Evolutionary conservation across 2,888 invertebrate genomes (phyloP).

Genomic region (Corbicula japonica): DNA sequence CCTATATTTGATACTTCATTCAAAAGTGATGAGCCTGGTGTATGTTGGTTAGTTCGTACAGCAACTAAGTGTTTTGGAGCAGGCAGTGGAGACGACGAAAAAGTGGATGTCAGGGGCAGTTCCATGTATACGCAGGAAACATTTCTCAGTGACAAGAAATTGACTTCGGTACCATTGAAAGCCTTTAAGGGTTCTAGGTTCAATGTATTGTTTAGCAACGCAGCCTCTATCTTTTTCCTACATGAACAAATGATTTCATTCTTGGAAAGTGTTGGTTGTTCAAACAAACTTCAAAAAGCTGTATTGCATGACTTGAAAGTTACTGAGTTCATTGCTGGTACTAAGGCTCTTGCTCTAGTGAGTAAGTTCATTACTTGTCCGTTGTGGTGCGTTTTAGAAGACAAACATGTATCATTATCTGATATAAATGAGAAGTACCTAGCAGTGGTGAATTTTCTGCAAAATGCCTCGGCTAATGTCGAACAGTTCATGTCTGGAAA

Average conservation of each 20-base stretch:
- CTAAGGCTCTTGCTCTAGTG: constrained; percentile 27
- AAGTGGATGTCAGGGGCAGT: constrained; percentile 50
- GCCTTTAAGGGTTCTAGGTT: constrained; percentile 36
- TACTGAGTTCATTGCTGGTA: constrained; percentile 30
- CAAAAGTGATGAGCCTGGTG: no score
- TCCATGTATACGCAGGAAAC: constrained; percentile 23
- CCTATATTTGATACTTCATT: no score
- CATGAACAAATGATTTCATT: no score
- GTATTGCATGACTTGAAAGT: no score
- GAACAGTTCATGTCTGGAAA: constrained; percentile 37
- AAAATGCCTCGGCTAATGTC: constrained; percentile 36
- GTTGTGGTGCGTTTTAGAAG: constrained; percentile 29
- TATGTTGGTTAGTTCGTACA: constrained; percentile 42
- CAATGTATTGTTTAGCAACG: constrained; percentile 43
- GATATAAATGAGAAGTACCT: constrained; percentile 48
- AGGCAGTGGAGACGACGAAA: constrained; percentile 40
- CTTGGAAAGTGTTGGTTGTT: no score
- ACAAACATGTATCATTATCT: constrained; percentile 23
- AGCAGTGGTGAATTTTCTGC: constrained; percentile 31
- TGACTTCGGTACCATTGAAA: constrained; percentile 24
- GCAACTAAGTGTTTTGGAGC: constrained; percentile 47
- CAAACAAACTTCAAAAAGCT: no score
- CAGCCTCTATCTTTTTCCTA: constrained; percentile 26
- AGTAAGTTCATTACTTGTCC: constrained; percentile 34
- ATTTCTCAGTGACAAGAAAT: constrained; percentile 29